Evolutionary conservation across 2,113 vertebrate genomes (phyloP), one percentile per base, ranked within the genome.

Genomic region (Sterrhoptilus dennistouni): DNA sequence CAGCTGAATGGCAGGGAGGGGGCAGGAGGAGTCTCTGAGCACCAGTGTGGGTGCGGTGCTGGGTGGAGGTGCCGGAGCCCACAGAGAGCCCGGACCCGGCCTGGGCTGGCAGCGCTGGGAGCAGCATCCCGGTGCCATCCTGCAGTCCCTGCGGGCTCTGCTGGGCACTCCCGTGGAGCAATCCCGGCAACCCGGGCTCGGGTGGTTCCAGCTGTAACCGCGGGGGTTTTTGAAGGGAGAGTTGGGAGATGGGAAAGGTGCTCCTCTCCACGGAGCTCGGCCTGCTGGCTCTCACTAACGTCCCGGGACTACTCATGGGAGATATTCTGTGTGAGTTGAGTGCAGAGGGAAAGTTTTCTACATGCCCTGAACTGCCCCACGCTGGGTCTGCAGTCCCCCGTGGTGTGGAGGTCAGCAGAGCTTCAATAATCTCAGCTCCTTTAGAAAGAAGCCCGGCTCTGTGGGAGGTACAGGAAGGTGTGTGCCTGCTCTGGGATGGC

Each of bases 181-280:
- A 22, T 21, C 14, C 2, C 0, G 22, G 60, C 18, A 20, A 4
- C 21, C 8, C 0, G 1, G 17, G 31, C 49, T 82, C 0, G 1
- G 14, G 0, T 42, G n/a, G 69, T 71, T n/a, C 14, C 22, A 35
- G 36, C 44, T 31, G 2, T 21, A 63, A 49, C 17, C 0, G 0
- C 17, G 33, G 7, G 7, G 4, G 3, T 14, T 77, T 83, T 18
- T 56, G 59, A 24, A 65, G 66, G 4, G 40, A 40, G 59, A n/a
- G 14, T 0, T 69, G 74, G 49, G 50, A 23, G 8, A 23, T 40
- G 74, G 74, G 64, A 56, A 60, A 75, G 52, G 40, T 65, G 78
- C 24, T 72, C 20, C 38, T 47, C 31, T 40, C 53, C 33, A 6
- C 1, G 42, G 47, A 44, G 19, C 2, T 3, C 5, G 4, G 61